Conservation (phyloP, 2,888 invertebrate genomes). For the Alloscopus bannaensis region DNA sequence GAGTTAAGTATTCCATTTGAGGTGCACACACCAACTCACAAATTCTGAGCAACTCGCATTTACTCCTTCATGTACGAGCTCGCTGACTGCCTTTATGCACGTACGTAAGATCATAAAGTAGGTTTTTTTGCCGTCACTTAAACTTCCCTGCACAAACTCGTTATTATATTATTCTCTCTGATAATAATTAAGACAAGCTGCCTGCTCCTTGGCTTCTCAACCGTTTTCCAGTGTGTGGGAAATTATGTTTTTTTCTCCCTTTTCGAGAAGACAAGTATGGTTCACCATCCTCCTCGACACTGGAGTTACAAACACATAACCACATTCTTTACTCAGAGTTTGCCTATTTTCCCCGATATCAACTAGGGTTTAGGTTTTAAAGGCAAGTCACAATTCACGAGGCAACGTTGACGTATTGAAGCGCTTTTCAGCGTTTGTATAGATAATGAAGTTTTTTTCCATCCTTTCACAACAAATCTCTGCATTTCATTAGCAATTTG, state of each 20-base stretch:
- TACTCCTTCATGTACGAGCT: no score
- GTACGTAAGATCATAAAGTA: constrained; percentile 28
- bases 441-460: constrained; percentile 53
- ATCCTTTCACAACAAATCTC: constrained; percentile 52
- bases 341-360: constrained; percentile 2
- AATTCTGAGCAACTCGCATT: background rate
- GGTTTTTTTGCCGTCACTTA: constrained; percentile 37
- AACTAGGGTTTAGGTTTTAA: background rate
- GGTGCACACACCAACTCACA: background rate
- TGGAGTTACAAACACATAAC: constrained; percentile 1
- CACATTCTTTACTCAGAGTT: background rate
- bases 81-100: no score
- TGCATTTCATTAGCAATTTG: constrained; percentile 56
- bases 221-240: constrained; percentile 34
- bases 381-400: constrained; percentile 13
- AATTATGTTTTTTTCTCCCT: constrained; percentile 31
- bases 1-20: background rate
- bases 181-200: constrained; percentile 61
- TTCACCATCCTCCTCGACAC: background rate
- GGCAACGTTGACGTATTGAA: constrained; percentile 47
- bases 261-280: constrained; percentile 18
- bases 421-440: constrained; percentile 44
- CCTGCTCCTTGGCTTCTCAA: constrained; percentile 32
- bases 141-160: constrained; percentile 27
- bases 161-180: constrained; percentile 43